Base-by-base conservation (phyloP, 2,797 vertebrate species). In the Hemitrygon akajei region DNA sequence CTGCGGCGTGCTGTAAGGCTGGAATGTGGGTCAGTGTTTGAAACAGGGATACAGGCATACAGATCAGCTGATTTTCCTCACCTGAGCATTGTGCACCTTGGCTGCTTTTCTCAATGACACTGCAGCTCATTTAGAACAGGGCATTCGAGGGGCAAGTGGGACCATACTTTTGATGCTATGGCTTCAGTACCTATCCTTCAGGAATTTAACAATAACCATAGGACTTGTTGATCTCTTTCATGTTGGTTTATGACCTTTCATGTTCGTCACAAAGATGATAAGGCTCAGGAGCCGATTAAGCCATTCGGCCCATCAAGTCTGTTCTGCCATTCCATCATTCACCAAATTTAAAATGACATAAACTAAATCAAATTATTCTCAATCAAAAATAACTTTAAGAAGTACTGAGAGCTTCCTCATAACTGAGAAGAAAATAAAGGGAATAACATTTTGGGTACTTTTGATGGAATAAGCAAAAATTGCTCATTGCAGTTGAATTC, bases 21-120 rank as follows among this genome's bases (percentile, higher is more conserved):
- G 60, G n/a, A 89, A 89, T 89, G 60, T 89, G 86, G 86, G 86
- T 89, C 86, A 69, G 16, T 87, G 84, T 58, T 87, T 87, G 58
- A 30, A 87, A 30, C 27, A 34, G 30, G 30, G 18, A 63, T 18
- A 12, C 58, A 87, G 84, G 14, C 63, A 34, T 89, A 69, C 86
- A 69, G 18, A 37, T 89, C 86, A 89, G 86, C n/a, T 89, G 16
- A 69, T 37, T 89, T 20, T 34, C 30, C n/a, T 37, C 18, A n/a
- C 82, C 0, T 66, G 63, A 20, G n/a, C n/a, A 66, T 63, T n/a
- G 30, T 34, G 84, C 86, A 66, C 60, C 14, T 34, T n/a, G 30
- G 73, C 47, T 30, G 81, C 3, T 30, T 14, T 63, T n/a, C 80
- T 82, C 80, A 82, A 82, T 82, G 37, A 56, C 40, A 22, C 14